Evolutionary conservation across 2,888 invertebrate genomes (phyloP), one percentile per base, ranked within the genome.

Genomic region (Cerceris ruficornis): DNA sequence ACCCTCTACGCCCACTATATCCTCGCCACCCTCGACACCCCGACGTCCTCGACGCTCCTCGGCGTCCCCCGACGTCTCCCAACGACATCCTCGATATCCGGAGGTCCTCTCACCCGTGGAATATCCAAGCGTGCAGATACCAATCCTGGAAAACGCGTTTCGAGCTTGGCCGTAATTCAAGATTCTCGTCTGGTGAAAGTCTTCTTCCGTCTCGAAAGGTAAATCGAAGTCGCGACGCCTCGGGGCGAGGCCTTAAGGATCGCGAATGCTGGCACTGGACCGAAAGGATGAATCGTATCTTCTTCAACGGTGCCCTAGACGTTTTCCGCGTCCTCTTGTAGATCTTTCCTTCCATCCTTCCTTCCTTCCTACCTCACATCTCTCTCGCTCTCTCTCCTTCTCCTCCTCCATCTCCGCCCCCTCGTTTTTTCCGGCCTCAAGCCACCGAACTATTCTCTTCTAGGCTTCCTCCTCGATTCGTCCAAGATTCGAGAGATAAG

Each of bases 241-340:
- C 49, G 65, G 43, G 75, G 74, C 83, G 41, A 73, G 69, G 60
- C 67, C 67, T 61, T 64, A 60, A 79, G 71, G 76, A 50, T 66
- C 75, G 50, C 68, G 68, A 65, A 73, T 52, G 60, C 50, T 64
- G 65, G 59, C 75, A 66, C 52, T 52, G 71, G 72, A 79, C 75
- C 82, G 77, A 68, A 71, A 73, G 79, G 79, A 84, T 77, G 67
- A 82, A 76, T 75, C 77, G 66, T 83, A 81, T 81, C 77, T 72
- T 61, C 73, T 69, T 70, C 71, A 55, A 49, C 65, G 60, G 41
- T 46, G 42, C 49, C 54, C 28, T 14, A 42, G 54, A 65, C 17
- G 57, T 50, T 64, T 17, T 43, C 49, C 55, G 42, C 55, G 49
- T 8, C 39, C 28, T 46, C 52, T 57, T 65, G 49, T 52, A 41